A percentile compares a stretch with the other conserved stretches of the same genome.
Conservation (phyloP, 2,113 vertebrate genomes). For the Psittacara wagleri region DNA sequence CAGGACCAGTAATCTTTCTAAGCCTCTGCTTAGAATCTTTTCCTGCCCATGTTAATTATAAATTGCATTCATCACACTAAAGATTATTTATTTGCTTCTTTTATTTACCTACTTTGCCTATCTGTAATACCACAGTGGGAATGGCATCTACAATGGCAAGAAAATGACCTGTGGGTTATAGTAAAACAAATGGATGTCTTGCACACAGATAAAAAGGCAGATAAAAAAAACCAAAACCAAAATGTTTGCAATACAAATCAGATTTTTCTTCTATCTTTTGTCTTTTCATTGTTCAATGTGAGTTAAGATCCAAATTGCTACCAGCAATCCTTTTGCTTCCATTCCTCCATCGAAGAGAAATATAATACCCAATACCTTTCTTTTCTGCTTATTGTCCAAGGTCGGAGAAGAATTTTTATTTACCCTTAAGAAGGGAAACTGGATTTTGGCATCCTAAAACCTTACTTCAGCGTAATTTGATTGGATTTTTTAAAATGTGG, state of each 20-base stretch:
- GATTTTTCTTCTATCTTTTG: not conserved
- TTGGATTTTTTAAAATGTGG: not conserved
- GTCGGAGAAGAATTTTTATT: not conserved
- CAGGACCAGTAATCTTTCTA: slow-evolving; percentile 41
- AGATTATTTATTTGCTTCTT: not conserved
- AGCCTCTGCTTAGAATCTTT: slow-evolving; percentile 6
- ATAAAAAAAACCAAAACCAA: not conserved
- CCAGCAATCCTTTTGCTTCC: not conserved
- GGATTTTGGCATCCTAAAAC: not conserved
- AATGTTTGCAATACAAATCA: not conserved
- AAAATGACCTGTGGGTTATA: not conserved
- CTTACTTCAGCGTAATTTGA: not conserved
- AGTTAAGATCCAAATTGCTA: not conserved
- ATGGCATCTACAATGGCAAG: not conserved
- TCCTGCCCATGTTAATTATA: slow-evolving; percentile 3
- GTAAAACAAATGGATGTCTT: not conserved
- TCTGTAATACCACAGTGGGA: not conserved
- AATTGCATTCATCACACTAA: not conserved
- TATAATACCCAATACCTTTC: not conserved
- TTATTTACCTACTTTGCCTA: slow-evolving; percentile 19
- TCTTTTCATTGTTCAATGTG: not conserved
- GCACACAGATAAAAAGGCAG: not conserved
- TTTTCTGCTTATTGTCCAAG: not conserved
- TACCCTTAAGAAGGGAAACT: not conserved
- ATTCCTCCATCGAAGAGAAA: not conserved